Conservation (phyloP, 2,888 invertebrate genomes). For the Trachelus tabidus region DNA sequence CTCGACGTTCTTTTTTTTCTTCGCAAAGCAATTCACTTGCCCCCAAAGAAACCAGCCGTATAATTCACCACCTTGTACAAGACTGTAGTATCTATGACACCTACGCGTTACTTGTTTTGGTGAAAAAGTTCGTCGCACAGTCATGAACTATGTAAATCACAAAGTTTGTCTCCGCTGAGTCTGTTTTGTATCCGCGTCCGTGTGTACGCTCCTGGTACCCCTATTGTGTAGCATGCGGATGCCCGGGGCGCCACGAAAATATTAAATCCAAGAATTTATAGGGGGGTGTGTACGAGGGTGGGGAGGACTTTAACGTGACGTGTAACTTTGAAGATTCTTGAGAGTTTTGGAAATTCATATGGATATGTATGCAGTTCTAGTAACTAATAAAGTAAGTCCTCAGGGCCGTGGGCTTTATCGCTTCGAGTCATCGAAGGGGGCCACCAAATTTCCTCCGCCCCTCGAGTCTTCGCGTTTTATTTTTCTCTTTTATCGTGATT, state of each 20-base stretch:
- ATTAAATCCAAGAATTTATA: slow-evolving; percentile 36
- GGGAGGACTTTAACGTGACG: slow-evolving; percentile 1
- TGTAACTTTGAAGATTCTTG: slow-evolving; percentile 3
- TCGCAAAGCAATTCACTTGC: not conserved
- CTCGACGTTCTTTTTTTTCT: not conserved
- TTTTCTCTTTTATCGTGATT: slow-evolving; percentile 29
- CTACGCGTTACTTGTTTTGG: not conserved
- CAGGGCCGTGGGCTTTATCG: slow-evolving; percentile 21
- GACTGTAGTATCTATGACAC: not conserved
- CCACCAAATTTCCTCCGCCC: not conserved
- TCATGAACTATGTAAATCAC: not conserved
- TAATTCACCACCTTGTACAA: not conserved
- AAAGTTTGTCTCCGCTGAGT: not conserved
- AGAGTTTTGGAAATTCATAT: slow-evolving; percentile 10
- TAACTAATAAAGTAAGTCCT: not conserved
- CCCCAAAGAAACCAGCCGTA: not conserved
- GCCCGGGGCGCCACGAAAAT: slow-evolving; percentile 8
- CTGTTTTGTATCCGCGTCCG: not conserved
- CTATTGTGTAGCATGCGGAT: not conserved
- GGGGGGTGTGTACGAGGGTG: slow-evolving; percentile 1
- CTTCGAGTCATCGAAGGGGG: slow-evolving; percentile 25
- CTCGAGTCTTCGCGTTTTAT: not conserved
- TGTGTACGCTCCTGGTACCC: not conserved
- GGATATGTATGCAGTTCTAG: not conserved
- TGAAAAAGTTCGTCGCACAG: not conserved